Base-by-base conservation (phyloP, 2,888 invertebrate genomes). In the Nephrocerus scutellatus region DNA sequence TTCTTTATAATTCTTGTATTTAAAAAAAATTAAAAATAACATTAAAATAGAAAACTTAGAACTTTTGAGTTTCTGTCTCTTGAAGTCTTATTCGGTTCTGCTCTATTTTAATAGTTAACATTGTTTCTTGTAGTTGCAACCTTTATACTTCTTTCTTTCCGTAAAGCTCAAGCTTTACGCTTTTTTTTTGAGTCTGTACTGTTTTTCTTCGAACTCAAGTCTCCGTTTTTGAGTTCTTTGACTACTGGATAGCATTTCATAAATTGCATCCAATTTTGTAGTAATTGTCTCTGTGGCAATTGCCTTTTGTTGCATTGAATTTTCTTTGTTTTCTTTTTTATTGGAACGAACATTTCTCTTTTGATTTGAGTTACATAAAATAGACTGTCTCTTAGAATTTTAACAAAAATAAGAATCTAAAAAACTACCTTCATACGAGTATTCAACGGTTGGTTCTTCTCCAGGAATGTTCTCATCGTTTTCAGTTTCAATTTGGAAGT, bases 181-280 rank as follows among this genome's bases (percentile, higher is more conserved):
- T 15, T 30, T 30, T 10, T 30, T 30, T 30, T 30, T 20, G 2
- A 30, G 20, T 20, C 21, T 30, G 13, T 30, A 14, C 8, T 13
- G 30, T 16, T 30, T 30, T 3, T 30, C 30, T 30, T 30, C 30
- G 6, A 30, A 20, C 20, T 21, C 33, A 24, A 14, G 33, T 23
- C 24, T 23, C 9, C 33, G 12, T 24, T 24, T 33, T 24, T 16
- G 16, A 6, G 12, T 9, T 18, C 9, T 23, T 16, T 16, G n/a
- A n/a, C n/a, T n/a, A n/a, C n/a, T n/a, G n/a, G n/a, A n/a, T n/a
- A n/a, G n/a, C n/a, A n/a, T n/a, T n/a, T n/a, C n/a, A n/a, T n/a
- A n/a, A n/a, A n/a, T n/a, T n/a, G n/a, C n/a, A 14, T 37, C 30
- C 15, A 37, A 30, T 37, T 37, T 37, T 4, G 13, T 24, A 16